A percentile compares a stretch with the other conserved stretches of the same genome.
Evolutionary conservation across 2,888 invertebrate genomes (phyloP).

Genomic region (Leptinotarsa haldemani): DNA sequence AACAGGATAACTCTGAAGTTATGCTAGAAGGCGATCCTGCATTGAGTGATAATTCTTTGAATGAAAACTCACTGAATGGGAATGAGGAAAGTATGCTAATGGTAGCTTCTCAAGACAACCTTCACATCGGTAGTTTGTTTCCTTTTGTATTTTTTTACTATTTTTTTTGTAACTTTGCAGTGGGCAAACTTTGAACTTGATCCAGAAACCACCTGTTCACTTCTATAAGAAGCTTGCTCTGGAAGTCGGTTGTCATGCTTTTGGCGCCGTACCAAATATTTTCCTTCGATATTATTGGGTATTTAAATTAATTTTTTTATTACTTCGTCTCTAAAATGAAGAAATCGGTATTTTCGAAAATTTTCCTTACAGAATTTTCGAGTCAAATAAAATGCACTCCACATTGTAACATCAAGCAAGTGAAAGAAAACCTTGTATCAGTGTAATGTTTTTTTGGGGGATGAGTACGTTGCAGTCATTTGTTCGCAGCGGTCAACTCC

Average conservation of each 20-base stretch:
- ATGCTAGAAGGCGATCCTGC: too few relatives aligned
- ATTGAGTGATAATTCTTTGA: too few relatives aligned
- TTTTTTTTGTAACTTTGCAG: constrained; percentile 18
- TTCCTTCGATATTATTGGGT: constrained; percentile 5
- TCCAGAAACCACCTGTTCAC: constrained; percentile 12
- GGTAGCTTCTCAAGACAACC: constrained; percentile 26
- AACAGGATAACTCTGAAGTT: too few relatives aligned
- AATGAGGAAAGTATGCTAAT: too few relatives aligned
- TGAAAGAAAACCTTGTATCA: constrained; percentile 58
- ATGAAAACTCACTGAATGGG: too few relatives aligned
- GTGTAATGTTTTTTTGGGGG: constrained; percentile 54
- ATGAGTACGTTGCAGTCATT: constrained; percentile 43
- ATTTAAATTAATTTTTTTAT: background rate
- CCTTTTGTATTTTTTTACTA: constrained; percentile 12
- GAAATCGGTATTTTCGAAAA: constrained; percentile 1
- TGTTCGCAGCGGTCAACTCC: constrained; percentile 22
- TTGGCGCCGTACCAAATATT: constrained; percentile 11
- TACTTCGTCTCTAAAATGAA: constrained; percentile 7
- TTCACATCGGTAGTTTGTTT: constrained; percentile 26
- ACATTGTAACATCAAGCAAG: constrained; percentile 26
- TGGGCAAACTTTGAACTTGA: constrained; percentile 10
- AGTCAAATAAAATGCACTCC: constrained; percentile 28
- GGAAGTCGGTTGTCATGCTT: constrained; percentile 10
- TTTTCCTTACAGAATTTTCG: background rate
- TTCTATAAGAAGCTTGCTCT: background rate